Conservation (phyloP, 2,888 invertebrate genomes). For the Microctonus brassicae region DNA sequence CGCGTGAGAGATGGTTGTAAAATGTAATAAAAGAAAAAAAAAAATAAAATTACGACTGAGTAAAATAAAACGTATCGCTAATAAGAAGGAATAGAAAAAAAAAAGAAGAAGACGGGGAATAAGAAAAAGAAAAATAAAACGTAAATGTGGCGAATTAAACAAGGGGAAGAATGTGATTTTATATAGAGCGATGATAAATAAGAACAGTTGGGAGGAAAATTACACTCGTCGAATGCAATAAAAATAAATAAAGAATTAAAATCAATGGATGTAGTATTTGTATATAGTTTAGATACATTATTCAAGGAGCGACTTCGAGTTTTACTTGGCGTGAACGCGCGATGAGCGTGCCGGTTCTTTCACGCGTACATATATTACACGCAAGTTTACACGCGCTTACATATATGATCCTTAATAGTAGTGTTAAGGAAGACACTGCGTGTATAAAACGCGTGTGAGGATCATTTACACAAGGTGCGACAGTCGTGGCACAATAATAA, state of each 20-base stretch:
- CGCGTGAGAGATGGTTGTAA: constrained; percentile 12
- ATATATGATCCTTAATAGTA: neutral
- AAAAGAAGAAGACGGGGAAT: neutral
- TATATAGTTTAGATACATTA: constrained; percentile 41
- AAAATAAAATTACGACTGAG: constrained; percentile 1
- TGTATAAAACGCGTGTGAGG: constrained; percentile 7
- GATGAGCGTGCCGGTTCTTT: constrained; percentile 25
- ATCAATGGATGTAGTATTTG: no score
- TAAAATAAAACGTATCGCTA: neutral
- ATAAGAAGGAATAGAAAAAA: neutral
- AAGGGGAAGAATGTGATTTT: neutral
- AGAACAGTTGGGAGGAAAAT: neutral
- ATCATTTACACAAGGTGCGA: constrained; percentile 23
- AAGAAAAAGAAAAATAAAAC: constrained; percentile 11
- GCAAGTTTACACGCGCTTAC: constrained; percentile 35
- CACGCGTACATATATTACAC: constrained; percentile 27
- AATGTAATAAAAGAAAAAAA: neutral
- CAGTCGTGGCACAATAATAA: constrained; percentile 19
- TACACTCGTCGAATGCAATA: constrained; percentile 8
- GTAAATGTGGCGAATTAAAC: neutral
- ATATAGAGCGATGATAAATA: neutral
- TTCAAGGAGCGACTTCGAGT: constrained; percentile 36
- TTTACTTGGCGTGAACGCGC: constrained; percentile 19
- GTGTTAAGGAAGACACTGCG: neutral
- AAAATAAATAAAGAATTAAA: constrained; percentile 22